Percentiles rank a stretch among this genome's conserved stretches.
phyloP scores from a whole-genome alignment of 2,888 invertebrate genomes.

The Heteromyza rotundicornis region DNA sequence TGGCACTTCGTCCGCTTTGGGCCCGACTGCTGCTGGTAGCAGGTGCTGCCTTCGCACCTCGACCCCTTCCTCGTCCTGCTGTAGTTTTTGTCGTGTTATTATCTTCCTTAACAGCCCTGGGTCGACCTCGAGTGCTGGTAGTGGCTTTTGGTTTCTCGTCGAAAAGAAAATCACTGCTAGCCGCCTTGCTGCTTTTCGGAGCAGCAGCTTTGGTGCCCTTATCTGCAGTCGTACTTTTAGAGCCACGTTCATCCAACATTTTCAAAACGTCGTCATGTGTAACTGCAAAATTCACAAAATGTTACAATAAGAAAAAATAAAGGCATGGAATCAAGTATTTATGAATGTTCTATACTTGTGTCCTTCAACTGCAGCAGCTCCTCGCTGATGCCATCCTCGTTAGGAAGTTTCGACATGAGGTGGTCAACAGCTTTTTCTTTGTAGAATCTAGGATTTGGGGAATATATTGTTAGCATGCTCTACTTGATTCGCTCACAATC shows the following conservation, averaged over 20 bases:
- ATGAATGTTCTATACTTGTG: too few species aligned
- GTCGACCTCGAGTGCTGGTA: not conserved
- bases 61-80: conserved; percentile 36
- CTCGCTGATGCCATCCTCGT: conserved; percentile 63
- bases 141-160: conserved; percentile 22
- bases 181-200: conserved; percentile 4
- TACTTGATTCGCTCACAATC: too few species aligned
- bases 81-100: conserved; percentile 16
- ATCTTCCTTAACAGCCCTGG: conserved; percentile 7
- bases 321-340: too few species aligned
- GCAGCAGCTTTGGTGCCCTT: conserved; percentile 6
- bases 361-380: conserved; percentile 64
- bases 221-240: not conserved
- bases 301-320: too few species aligned
- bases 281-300: too few species aligned
- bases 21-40: conserved; percentile 24
- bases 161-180: conserved; percentile 9
- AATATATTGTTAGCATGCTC: not conserved
- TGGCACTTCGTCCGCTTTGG: conserved; percentile 29
- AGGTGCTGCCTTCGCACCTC: conserved; percentile 37
- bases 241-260: conserved; percentile 40
- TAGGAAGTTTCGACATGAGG: conserved; percentile 64
- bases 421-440: conserved; percentile 64
- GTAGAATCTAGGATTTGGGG: conserved; percentile 62
- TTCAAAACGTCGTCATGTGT: conserved; percentile 48